Conservation (phyloP, 2,888 invertebrate genomes). For the Ophioninae sp. region DNA sequence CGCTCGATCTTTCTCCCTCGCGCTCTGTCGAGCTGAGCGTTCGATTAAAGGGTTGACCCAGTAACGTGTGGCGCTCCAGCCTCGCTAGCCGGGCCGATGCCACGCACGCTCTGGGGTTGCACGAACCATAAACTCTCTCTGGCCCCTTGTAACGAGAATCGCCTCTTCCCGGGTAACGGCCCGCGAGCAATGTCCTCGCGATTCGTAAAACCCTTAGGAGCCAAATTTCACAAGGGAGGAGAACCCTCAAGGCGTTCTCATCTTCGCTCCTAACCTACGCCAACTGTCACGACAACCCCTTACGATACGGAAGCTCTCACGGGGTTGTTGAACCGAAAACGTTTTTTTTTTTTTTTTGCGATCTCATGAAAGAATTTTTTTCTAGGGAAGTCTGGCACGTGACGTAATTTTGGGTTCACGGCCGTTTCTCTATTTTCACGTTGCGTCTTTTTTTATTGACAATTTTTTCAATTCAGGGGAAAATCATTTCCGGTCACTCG, state of each 20-base stretch:
- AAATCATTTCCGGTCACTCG: background rate
- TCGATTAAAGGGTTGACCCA: constrained; percentile 63
- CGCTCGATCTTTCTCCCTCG: background rate
- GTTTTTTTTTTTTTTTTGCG: constrained; percentile 5
- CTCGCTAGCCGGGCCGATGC: constrained; percentile 56
- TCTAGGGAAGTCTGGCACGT: background rate
- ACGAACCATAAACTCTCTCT: constrained; percentile 23
- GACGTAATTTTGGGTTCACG: background rate
- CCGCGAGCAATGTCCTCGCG: background rate
- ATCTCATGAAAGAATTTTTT: background rate
- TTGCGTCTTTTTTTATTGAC: too few species aligned
- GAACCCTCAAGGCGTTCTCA: background rate
- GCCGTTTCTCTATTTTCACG: background rate
- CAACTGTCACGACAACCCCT: constrained; percentile 40
- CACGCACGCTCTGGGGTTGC: constrained; percentile 19
- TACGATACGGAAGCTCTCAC: constrained; percentile 22
- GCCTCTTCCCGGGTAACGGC: background rate
- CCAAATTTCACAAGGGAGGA: constrained; percentile 22
- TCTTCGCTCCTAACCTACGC: constrained; percentile 34
- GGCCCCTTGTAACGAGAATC: constrained; percentile 1
- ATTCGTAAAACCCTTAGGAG: background rate
- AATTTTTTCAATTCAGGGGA: too few species aligned
- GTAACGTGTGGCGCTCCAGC: constrained; percentile 57
- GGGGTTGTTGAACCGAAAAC: constrained; percentile 9
- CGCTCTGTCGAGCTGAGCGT: constrained; percentile 34